phyloP scores from a whole-genome alignment of 1,140 invertebrate genomes.

The Ips nitidus region DNA sequence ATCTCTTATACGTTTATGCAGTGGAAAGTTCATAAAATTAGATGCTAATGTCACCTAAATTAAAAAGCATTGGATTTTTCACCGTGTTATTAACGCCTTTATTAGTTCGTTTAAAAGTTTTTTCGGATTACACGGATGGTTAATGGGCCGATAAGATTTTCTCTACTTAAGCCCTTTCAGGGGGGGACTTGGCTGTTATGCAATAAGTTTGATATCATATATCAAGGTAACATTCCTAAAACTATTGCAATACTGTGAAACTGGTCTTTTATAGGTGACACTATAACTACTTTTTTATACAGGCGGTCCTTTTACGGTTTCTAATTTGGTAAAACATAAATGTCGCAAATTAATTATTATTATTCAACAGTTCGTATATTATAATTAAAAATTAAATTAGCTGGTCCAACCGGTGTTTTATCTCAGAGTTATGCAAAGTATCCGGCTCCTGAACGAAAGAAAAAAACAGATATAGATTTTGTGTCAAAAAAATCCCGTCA shows the following conservation, averaged over 20 bases:
- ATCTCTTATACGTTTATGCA: constrained; percentile 20
- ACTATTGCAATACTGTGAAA: neutral
- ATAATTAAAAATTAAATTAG: constrained; percentile 16
- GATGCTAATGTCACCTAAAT: constrained; percentile 27
- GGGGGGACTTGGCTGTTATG: neutral
- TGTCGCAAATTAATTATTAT: constrained; percentile 32
- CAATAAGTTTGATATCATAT: constrained; percentile 3
- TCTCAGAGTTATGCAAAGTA: no score
- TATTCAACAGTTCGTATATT: constrained; percentile 12
- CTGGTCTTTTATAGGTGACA: constrained; percentile 26
- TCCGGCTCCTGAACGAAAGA: no score
- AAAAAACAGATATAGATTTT: constrained; percentile 10
- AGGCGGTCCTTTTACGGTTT: constrained; percentile 21
- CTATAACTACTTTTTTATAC: constrained; percentile 12
- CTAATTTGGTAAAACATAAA: constrained; percentile 28
- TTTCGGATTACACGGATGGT: constrained; percentile 11
- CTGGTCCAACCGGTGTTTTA: neutral
- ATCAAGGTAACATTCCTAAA: neutral
- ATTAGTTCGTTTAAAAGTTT: constrained; percentile 27
- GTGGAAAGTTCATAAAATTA: constrained; percentile 27
- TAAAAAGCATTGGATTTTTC: constrained; percentile 25
- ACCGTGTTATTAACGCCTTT: constrained; percentile 21
- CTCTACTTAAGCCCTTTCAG: neutral
- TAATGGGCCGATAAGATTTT: constrained; percentile 2
- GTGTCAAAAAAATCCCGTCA: constrained; percentile 14